Evolutionary conservation across 2,888 invertebrate species (phyloP).

Genomic region (Erebia ligea): DNA sequence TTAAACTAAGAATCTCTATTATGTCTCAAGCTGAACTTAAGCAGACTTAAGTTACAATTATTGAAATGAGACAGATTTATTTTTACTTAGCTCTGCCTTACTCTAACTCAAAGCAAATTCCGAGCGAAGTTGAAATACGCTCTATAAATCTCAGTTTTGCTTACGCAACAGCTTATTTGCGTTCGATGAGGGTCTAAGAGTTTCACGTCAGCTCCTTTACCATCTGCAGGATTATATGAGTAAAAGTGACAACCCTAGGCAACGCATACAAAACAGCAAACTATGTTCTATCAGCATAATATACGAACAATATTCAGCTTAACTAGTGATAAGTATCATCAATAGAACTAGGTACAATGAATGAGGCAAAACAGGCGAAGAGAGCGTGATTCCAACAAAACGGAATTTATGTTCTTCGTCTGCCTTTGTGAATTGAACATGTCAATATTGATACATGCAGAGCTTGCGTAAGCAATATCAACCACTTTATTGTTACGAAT

Average conservation of each 20-base stretch:
- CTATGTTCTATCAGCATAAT: neutral
- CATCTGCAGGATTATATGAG: neutral
- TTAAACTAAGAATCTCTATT: too few relatives aligned
- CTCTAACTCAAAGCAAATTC: too few relatives aligned
- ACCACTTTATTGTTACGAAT: neutral
- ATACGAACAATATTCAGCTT: constrained; percentile 6
- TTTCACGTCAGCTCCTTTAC: neutral
- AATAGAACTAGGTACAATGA: constrained; percentile 5
- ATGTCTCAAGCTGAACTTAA: too few relatives aligned
- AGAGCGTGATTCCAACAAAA: constrained; percentile 3
- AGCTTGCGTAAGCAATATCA: neutral
- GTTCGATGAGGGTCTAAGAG: neutral
- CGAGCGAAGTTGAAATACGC: neutral
- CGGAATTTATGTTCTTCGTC: neutral
- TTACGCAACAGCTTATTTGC: neutral
- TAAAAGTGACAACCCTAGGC: neutral
- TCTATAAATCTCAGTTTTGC: neutral
- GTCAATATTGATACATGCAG: neutral
- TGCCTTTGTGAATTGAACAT: neutral
- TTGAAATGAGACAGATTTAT: too few relatives aligned
- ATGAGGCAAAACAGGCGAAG: constrained; percentile 9
- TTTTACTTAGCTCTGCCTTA: too few relatives aligned
- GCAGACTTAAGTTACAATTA: too few relatives aligned
- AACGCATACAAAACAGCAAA: constrained; percentile 7
- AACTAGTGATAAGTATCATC: constrained; percentile 7